phyloP scores from a whole-genome alignment of 2,113 vertebrate genomes.

The Willisornis vidua region DNA sequence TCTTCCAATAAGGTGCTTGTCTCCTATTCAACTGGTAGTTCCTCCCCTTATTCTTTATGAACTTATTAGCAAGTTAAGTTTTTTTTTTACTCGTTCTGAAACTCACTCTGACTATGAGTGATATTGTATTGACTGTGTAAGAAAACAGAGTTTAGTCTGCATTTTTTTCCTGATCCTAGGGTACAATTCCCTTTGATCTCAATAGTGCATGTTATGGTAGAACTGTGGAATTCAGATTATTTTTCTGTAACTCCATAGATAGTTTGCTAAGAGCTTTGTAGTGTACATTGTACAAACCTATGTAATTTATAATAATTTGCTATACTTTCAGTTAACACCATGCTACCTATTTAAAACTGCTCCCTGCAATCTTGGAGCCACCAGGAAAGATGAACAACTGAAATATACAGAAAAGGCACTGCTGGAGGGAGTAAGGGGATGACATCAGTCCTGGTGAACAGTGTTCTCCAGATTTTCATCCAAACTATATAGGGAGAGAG shows the following conservation, averaged over 20 bases:
- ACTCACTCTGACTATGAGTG: neutral
- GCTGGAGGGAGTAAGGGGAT: neutral
- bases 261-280: neutral
- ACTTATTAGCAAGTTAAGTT: neutral
- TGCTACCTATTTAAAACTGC: neutral
- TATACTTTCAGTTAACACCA: neutral
- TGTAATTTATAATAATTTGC: constrained; percentile 4
- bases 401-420: neutral
- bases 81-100: neutral
- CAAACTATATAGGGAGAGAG: neutral
- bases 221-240: neutral
- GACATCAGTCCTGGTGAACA: neutral
- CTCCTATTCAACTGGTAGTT: neutral
- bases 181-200: neutral
- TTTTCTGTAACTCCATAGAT: neutral
- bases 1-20: neutral
- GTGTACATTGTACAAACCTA: neutral
- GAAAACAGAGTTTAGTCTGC: neutral
- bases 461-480: neutral
- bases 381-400: neutral
- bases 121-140: neutral
- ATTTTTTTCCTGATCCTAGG: neutral
- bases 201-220: neutral
- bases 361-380: neutral
- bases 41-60: neutral